Base-by-base conservation (phyloP, 2,888 invertebrate species). In the Flabesymbios commensalis region DNA sequence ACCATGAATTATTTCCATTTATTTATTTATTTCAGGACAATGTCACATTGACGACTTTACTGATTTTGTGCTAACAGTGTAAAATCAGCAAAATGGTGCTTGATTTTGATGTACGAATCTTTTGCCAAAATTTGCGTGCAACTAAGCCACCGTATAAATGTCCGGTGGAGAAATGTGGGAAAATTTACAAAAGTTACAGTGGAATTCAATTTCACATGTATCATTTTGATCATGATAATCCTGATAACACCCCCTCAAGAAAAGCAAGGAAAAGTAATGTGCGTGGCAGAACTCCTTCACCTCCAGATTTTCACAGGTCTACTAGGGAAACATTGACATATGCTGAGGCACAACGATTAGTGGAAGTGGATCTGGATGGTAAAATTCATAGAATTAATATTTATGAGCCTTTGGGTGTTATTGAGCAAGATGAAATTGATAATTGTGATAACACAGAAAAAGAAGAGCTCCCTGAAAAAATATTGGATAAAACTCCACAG, bases 131-230 rank as follows among this genome's bases (percentile, higher is more conserved):
- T 84, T 86, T 92, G 69, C 87, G 88, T 61, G 89, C 89, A 72
- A 90, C 90, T 78, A 90, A 90, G 77, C 92, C 93, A 56, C 93
- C 93, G 54, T 93, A 91, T 83, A 88, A 89, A 74, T 94, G 94
- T 77, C 94, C 94, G 7, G 86, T 92, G 56, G 88, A 89, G 73
- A 90, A 90, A 75, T 94, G 94, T 84, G 90, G 90, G 70, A 90
- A 90, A 80, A 88, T 90, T 26, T 94, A 93, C 83, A 92, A 92
- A 83, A 92, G 92, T 65, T 88, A 91, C 67, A 90, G 90, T 74
- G 93, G 93, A 1, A 86, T 94, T 71, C 92, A 92, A 77, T 92
- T 91, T 80, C 93, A 94, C 79, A 83, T 93, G 72, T 89, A 90
- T 68, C 90, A 91, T 80, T 91, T 88, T 82, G 92, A 93, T 80